phyloP scores from a whole-genome alignment of 1,140 invertebrate genomes.

The Pogonus chalceus region DNA sequence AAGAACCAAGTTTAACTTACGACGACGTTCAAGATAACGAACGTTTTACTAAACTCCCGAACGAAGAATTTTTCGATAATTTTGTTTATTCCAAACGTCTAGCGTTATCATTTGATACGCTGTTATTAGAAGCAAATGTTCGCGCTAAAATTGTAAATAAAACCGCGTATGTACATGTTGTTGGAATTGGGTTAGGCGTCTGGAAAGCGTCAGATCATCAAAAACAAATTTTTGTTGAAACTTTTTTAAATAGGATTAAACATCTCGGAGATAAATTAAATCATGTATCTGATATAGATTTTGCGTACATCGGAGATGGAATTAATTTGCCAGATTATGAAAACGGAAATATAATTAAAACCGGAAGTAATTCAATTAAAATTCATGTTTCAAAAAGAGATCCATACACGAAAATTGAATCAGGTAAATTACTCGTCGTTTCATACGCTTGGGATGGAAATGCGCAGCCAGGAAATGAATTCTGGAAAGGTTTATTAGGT shows the following conservation, averaged over 20 bases:
- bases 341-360: too few relatives aligned
- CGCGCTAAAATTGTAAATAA: slow-evolving; percentile 36
- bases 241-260: slow-evolving; percentile 32
- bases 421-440: slow-evolving; percentile 42
- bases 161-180: slow-evolving; percentile 38
- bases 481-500: slow-evolving; percentile 31
- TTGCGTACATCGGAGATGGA: too few relatives aligned
- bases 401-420: slow-evolving; percentile 25
- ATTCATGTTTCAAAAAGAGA: slow-evolving; percentile 33
- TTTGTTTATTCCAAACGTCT: slow-evolving; percentile 37
- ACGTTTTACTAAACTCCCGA: not conserved
- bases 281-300: too few relatives aligned
- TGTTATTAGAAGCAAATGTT: slow-evolving; percentile 36
- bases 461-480: slow-evolving; percentile 32
- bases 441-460: slow-evolving; percentile 58
- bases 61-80: slow-evolving; percentile 29
- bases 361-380: too few relatives aligned
- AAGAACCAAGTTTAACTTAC: not conserved
- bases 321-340: too few relatives aligned
- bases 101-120: slow-evolving; percentile 35
- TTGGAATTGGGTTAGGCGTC: slow-evolving; percentile 38
- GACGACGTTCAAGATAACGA: not conserved
- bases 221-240: slow-evolving; percentile 31
- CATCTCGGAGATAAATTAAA: too few relatives aligned
- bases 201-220: slow-evolving; percentile 29